A percentile compares a stretch with the other conserved stretches of the same genome.
phyloP scores from a whole-genome alignment of 2,797 vertebrate genomes.

The Phoxinus dragarum region DNA sequence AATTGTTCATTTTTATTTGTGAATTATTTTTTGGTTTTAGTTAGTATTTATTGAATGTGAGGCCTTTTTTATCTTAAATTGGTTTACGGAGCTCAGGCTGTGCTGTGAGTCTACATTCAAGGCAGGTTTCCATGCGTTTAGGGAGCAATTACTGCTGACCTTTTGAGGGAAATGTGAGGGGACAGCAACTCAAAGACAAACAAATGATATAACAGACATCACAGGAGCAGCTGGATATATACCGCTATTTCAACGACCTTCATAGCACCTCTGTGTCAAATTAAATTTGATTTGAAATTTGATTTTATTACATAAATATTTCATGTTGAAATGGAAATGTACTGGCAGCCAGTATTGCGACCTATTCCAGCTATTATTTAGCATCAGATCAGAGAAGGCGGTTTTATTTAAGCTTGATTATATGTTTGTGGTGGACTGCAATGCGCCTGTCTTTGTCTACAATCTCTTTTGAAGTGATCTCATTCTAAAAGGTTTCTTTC shows the following conservation, averaged over 20 bases:
- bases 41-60: conserved; percentile 17
- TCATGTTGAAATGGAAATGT: conserved; percentile 72
- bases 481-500: conserved; percentile 77
- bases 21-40: conserved; percentile 23
- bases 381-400: conserved; percentile 33
- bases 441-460: conserved; percentile 77
- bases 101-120: conserved; percentile 47
- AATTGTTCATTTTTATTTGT: neutral
- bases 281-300: conserved; percentile 79
- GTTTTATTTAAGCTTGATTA: conserved; percentile 79
- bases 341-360: conserved; percentile 48
- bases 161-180: conserved; percentile 64
- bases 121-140: conserved; percentile 63
- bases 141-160: conserved; percentile 69
- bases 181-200: conserved; percentile 51
- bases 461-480: conserved; percentile 83
- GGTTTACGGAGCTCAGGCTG: conserved; percentile 12
- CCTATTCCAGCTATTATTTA: conserved; percentile 59
- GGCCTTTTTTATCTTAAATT: conserved; percentile 4
- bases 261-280: conserved; percentile 68
- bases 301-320: conserved; percentile 76
- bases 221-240: conserved; percentile 57
- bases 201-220: conserved; percentile 65
- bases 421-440: conserved; percentile 74
- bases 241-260: conserved; percentile 69